Conservation (phyloP, 2,113 vertebrate species). For the Cyphomyrus discorhynchus region DNA sequence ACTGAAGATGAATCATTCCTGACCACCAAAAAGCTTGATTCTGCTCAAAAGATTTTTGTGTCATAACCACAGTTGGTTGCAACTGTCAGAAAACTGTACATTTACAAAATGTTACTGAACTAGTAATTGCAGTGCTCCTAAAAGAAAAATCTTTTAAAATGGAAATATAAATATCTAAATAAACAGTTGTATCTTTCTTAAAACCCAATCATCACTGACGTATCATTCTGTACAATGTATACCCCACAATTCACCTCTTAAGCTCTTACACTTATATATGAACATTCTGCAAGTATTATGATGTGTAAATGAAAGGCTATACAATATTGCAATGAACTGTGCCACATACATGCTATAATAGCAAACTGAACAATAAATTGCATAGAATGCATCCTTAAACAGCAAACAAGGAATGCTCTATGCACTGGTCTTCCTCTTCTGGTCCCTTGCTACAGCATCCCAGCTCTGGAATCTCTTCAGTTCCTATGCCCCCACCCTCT, state of each 20-base stretch:
- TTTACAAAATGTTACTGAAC: not conserved
- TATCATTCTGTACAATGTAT: not conserved
- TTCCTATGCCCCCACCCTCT: not conserved
- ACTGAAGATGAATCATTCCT: not conserved
- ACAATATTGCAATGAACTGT: not conserved
- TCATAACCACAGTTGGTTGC: not conserved
- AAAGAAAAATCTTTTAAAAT: not conserved
- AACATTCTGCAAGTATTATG: conserved; percentile 7
- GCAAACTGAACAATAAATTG: not conserved
- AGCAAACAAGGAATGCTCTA: not conserved
- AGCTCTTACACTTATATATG: not conserved
- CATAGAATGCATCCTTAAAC: not conserved
- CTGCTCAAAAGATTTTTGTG: not conserved
- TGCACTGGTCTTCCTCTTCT: not conserved
- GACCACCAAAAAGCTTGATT: not conserved
- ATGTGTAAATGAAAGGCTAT: not conserved
- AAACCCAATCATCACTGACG: not conserved
- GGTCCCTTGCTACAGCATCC: not conserved
- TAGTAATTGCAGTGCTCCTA: not conserved
- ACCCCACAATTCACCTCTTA: not conserved
- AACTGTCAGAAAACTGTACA: not conserved
- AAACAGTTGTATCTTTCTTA: not conserved
- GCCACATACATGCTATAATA: not conserved
- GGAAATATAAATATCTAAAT: conserved; percentile 1
- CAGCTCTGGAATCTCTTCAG: not conserved